Conservation (phyloP, 2,888 invertebrate species). For the Parelbella ahira region DNA sequence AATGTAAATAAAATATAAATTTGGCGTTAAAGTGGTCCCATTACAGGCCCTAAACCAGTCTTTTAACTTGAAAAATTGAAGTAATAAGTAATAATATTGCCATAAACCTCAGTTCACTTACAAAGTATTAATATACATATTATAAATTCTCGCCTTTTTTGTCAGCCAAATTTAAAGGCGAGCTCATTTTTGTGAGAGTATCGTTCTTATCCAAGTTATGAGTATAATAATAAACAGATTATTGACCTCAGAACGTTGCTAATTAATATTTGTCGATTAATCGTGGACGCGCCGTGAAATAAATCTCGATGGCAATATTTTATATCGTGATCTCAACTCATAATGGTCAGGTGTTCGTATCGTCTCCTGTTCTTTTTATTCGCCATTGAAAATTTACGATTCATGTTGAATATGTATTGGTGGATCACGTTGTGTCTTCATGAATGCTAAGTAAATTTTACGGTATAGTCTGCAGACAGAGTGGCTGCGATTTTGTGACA, state of each 20-base stretch:
- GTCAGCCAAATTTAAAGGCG: no score
- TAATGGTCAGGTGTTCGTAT: constrained; percentile 56
- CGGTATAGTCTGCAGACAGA: constrained; percentile 59
- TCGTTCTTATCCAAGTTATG: constrained; percentile 29
- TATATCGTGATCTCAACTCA: constrained; percentile 45
- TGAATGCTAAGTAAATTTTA: constrained; percentile 58
- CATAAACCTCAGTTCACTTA: no score
- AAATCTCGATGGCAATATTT: constrained; percentile 55
- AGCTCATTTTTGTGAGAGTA: no score
- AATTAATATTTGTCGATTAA: constrained; percentile 65
- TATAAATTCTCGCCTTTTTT: no score
- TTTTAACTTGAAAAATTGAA: no score
- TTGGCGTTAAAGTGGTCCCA: no score
- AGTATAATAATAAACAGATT: constrained; percentile 49
- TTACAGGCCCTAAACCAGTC: no score
- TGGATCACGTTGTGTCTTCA: constrained; percentile 52
- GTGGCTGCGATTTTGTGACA: no score
- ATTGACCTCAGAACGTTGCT: constrained; percentile 53
- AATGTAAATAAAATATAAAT: no score
- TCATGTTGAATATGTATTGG: constrained; percentile 50
- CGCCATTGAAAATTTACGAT: constrained; percentile 59
- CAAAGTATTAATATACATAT: no score
- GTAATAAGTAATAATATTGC: no score
- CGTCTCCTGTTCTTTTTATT: constrained; percentile 52
- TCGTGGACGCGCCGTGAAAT: constrained; percentile 50